Conservation (phyloP, 2,113 vertebrate species). For the Periophthalmodon schlosseri region DNA sequence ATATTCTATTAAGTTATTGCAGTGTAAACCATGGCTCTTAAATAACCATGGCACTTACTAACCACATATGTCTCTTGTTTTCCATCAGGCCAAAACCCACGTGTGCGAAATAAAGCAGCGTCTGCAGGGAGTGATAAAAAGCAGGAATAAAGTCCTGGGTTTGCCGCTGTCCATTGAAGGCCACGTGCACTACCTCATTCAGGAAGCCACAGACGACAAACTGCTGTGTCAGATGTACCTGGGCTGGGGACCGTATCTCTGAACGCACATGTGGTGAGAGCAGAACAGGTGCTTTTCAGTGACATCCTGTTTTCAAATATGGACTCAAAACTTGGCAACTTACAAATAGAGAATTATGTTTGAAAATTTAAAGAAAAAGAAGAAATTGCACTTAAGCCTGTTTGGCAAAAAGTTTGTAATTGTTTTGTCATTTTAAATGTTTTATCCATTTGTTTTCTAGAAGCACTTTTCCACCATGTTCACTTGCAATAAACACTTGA, state of each 20-base stretch:
- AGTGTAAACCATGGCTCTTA: background rate
- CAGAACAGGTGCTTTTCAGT: background rate
- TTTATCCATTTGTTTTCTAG: slow-evolving; percentile 33
- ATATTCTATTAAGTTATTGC: background rate
- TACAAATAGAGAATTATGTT: background rate
- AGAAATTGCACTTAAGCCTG: background rate
- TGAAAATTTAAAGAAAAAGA: background rate
- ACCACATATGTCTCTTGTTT: background rate
- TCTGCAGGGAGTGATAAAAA: slow-evolving; percentile 95
- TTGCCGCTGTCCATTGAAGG: slow-evolving; percentile 96
- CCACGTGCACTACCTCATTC: slow-evolving; percentile 96
- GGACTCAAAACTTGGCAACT: background rate
- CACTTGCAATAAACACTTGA: slow-evolving; percentile 45
- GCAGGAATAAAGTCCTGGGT: slow-evolving; percentile 92
- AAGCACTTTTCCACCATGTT: slow-evolving; percentile 16
- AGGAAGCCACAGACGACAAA: slow-evolving; percentile 93
- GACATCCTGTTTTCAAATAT: background rate
- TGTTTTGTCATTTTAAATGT: slow-evolving; percentile 4
- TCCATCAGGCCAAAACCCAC: slow-evolving; percentile 92
- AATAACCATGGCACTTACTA: background rate
- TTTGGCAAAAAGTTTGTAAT: background rate
- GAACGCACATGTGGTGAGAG: background rate
- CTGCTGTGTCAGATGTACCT: slow-evolving; percentile 97
- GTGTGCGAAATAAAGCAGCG: slow-evolving; percentile 96
- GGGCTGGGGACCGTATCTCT: slow-evolving; percentile 97